phyloP scores from a whole-genome alignment of 2,888 invertebrate genomes.

The Leptinotarsa juncta region DNA sequence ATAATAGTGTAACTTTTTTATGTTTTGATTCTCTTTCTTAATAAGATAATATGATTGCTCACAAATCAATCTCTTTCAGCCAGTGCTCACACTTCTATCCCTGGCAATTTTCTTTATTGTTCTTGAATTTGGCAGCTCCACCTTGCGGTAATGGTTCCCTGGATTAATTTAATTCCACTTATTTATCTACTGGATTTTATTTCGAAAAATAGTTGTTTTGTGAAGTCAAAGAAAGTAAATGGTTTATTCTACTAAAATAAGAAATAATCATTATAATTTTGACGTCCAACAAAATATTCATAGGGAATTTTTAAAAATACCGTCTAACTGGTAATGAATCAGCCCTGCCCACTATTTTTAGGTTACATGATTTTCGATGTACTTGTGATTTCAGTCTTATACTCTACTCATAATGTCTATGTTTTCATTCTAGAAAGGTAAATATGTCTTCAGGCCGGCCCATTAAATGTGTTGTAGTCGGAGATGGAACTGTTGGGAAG shows the following conservation, averaged over 20 bases:
- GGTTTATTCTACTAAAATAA: not conserved
- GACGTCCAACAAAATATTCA: not conserved
- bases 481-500: constrained; percentile 94
- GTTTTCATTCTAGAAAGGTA: constrained; percentile 27
- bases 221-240: not conserved
- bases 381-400: not conserved
- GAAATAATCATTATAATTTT: not conserved
- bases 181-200: not conserved
- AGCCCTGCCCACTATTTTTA: constrained; percentile 20
- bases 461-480: constrained; percentile 92
- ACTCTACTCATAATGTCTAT: too few species aligned
- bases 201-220: not conserved
- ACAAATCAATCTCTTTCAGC: too few species aligned
- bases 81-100: too few species aligned
- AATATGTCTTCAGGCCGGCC: constrained; percentile 92
- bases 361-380: constrained; percentile 3
- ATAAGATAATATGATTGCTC: too few species aligned
- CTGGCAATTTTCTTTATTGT: too few species aligned
- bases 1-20: too few species aligned
- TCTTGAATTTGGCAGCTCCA: too few species aligned
- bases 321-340: constrained; percentile 1
- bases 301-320: not conserved
- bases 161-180: too few species aligned
- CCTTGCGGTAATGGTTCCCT: too few species aligned
- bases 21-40: too few species aligned